Base-by-base conservation (phyloP, 2,797 vertebrate species). In the Protonibea diacanthus region DNA sequence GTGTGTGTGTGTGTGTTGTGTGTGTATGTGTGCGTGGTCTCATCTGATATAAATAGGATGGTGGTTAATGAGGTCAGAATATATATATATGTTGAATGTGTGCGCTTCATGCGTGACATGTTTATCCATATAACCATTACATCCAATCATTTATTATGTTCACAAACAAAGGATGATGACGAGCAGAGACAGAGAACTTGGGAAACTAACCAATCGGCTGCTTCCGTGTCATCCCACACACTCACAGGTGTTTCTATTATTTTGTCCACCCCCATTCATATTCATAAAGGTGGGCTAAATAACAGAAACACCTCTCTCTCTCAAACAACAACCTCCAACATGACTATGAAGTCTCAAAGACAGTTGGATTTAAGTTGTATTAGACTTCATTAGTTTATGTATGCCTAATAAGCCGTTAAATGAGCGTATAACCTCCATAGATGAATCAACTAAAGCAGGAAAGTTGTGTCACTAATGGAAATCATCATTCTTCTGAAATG, bases 41-140 rank as follows among this genome's bases (percentile, higher is more conserved):
- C 61, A 60, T 82, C 47, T 85, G 88, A 87, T 85, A 81, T 84
- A 89, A 91, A 90, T 80, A 81, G 78, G 80, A 77, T 63, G 42
- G 23, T 56, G 81, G 71, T 80, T 80, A 90, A 90, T 86, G 83
- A 91, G 89, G 88, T 88, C 82, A 83, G 49, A 68, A 70, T 61
- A 58, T 49, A 70, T 61, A 58, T 52, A 82, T 75, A 64, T 69
- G 56, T 60, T 60, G 62, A 81, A 47, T 33, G 29, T 0, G 11
- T 68, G 53, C 12, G 1, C 51, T 62, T 75, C 27, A 75, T 65
- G 57, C 25, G 52, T 75, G 52, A 53, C 48, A 29, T 76, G 45
- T 65, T 71, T 71, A 25, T 78, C 63, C 20, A 47, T 7, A 2
- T 33, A 62, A 69, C 71, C 33, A 38, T 38, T 38, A 38, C 33